Conservation (phyloP, 2,113 vertebrate genomes). For the Otocyon megalotis region DNA sequence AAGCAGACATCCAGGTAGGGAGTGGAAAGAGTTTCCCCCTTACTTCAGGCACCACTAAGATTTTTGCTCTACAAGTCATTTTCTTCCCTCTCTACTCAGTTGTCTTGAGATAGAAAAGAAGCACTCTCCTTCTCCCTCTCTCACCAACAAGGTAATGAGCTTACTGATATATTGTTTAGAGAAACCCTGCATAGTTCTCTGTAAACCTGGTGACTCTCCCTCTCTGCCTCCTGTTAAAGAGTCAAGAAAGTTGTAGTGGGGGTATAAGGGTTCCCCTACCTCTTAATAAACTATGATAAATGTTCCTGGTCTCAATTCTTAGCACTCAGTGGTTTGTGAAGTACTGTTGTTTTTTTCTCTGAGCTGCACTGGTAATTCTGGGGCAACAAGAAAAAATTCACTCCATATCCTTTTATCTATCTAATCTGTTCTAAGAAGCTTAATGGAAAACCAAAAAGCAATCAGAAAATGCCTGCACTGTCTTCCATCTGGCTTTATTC, state of each 20-base stretch:
- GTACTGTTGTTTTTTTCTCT: not conserved
- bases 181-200: rapidly evolving
- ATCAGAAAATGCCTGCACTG: slow-evolving; percentile 71
- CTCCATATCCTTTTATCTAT: slow-evolving; percentile 23
- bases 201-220: not conserved
- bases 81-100: not conserved
- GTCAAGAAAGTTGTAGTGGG: not conserved
- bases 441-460: slow-evolving; percentile 68
- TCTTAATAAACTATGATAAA: not conserved
- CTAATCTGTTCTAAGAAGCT: slow-evolving; percentile 75
- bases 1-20: not conserved
- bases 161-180: not conserved
- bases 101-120: not conserved
- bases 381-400: slow-evolving; percentile 6
- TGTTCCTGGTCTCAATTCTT: not conserved
- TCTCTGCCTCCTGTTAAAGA: not conserved
- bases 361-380: not conserved
- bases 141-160: not conserved
- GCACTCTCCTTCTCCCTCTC: not conserved
- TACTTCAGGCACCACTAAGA: not conserved
- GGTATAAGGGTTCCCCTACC: not conserved
- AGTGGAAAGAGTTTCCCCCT: not conserved
- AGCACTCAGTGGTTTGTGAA: not conserved
- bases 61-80: not conserved
- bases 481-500: slow-evolving; percentile 66